Evolutionary conservation across 2,888 invertebrate species (phyloP), one percentile per base, ranked within the genome.

Genomic region (Parapristionchus giblindavisi): DNA sequence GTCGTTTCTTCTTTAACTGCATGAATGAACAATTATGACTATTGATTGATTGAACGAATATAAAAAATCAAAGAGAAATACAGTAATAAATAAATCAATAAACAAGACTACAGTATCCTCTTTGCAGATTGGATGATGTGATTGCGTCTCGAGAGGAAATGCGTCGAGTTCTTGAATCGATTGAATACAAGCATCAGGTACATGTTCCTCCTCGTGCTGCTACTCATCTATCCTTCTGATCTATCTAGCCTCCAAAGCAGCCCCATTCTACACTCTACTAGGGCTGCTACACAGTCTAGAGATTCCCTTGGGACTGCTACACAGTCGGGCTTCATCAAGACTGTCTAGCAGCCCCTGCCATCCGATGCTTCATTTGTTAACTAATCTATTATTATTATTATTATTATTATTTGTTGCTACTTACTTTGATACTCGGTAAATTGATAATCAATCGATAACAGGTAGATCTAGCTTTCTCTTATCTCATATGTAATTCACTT

Each of bases 121-220:
- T 40, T 68, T 77, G 36, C 63, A 77, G 77, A 73, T 63, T 77
- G 38, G 71, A 68, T 24, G 75, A 75, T 24, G 72, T 65, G 11
- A 58, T 60, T 6, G 27, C 54, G 17, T 48, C 75, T 3, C 56
- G 61, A 27, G 75, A 75, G 27, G 75, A 77, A 34, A 75, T 77
- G 52, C 32, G 68, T 2, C 58, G 58, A 14, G 38, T 58, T 48
- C 51, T 75, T 11, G 75, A 77, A 34, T 29, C 40, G 6, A 40
- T 75, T 11, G 72, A 77, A 54, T 68, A 73, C 68, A 54, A 60
- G 21, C 77, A 77, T 51, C 77, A 77, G 75, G 77, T 77, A 54
- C 27, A 32, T 27, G 34, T 66, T 14, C 54, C 52, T 14, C 52
- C 52, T 17, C 34, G 68, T 36, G 52, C 66, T 1, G 24, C 52